Conservation (phyloP, 2,797 vertebrate genomes). For the Vespertilio murinus region DNA sequence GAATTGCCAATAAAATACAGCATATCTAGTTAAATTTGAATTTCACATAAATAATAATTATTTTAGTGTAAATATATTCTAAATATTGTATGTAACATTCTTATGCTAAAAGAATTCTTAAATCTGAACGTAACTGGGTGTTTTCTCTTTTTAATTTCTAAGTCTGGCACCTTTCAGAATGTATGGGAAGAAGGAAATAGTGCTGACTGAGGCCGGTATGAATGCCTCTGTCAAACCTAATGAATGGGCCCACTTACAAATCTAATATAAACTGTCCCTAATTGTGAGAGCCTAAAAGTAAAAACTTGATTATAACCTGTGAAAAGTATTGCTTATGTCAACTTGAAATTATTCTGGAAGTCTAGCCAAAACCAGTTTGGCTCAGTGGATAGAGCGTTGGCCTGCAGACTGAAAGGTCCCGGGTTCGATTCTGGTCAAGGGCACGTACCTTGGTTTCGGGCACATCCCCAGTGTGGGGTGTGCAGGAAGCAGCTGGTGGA, state of each 20-base stretch:
- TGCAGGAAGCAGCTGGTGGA: too few relatives aligned
- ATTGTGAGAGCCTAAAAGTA: constrained; percentile 66
- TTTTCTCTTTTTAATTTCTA: neutral
- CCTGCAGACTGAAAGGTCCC: too few relatives aligned
- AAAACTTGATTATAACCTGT: constrained; percentile 72
- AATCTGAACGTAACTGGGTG: neutral
- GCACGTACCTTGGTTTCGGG: too few relatives aligned
- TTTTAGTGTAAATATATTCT: neutral
- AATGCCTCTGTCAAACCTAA: neutral
- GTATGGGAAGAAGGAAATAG: neutral
- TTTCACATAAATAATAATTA: neutral
- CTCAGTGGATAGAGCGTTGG: too few relatives aligned
- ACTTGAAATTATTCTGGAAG: neutral
- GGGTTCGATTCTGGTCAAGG: too few relatives aligned
- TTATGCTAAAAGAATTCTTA: neutral
- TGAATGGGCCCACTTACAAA: constrained; percentile 17
- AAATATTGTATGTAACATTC: neutral
- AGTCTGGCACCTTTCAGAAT: neutral
- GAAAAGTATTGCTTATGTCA: constrained; percentile 55
- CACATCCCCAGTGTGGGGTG: too few relatives aligned
- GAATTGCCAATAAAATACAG: neutral
- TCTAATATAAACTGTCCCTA: neutral
- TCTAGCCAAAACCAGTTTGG: too few relatives aligned
- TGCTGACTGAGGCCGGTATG: neutral
- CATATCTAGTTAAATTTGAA: neutral